Evolutionary conservation across 2,797 vertebrate genomes (phyloP), one percentile per base, ranked within the genome.

Genomic region (Alcedo quadribrachys): DNA sequence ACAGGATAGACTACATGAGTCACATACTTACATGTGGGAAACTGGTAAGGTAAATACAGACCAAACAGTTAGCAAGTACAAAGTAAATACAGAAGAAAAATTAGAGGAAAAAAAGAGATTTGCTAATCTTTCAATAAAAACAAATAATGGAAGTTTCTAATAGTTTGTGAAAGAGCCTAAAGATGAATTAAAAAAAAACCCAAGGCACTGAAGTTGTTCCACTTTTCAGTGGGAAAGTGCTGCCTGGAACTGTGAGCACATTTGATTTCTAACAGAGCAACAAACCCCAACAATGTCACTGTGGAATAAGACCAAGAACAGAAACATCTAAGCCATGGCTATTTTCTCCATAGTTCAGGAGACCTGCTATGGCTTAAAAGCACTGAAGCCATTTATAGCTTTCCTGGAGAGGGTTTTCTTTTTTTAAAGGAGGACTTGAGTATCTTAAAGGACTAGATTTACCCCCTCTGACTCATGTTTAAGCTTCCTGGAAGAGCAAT

Each of bases 71-170:
- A 85, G 24, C 54, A 81, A 85, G 65, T 25, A 81, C 32, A 87
- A 93, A 91, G 76, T 45, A 93, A 94, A 93, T 63, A 89, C 11
- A 70, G n/a, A 68, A 78, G 73, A 93, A 95, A 93, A 94, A 91
- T 92, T 7, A 66, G 40, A 87, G 66, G 90, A 87, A 91, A 93
- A 94, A 50, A 40, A 71, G 51, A 33, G 9, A 85, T 71, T 63
- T 5, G 4, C 42, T 81, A 63, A 87, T 91, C 42, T 27, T 84
- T 78, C 87, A 86, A 46, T 50, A 53, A 81, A 84, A 93, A 89
- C 79, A 92, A 79, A 60, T 42, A 40, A 32, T 76, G 22, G 76
- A 69, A 40, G 24, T 70, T 87, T 69, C 25, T 9, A 91, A 71
- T 46, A 55, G 63, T 45, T 63, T 85, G 69, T 37, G 67, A 81